Evolutionary conservation across 2,888 invertebrate species (phyloP), one percentile per base, ranked within the genome.

Genomic region (Mellilla xanthometata): DNA sequence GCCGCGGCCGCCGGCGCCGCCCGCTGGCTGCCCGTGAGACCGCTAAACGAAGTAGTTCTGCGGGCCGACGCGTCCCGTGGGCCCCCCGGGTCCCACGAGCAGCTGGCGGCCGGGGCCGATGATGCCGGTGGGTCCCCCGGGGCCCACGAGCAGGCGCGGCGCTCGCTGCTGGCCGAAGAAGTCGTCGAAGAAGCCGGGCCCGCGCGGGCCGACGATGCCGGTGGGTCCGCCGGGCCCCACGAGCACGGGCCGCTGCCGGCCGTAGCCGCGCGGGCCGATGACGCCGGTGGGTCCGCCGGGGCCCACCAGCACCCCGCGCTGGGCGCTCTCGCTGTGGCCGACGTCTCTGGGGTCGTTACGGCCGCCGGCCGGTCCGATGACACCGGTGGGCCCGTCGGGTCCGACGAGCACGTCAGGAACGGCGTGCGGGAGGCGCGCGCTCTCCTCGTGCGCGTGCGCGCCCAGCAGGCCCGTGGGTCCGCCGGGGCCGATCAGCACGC

Each of bases 151-250:
- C 28, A 90, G 24, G 3, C 68, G 67, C 24, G 58, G 55, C 8
- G 68, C 52, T 74, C 59, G 78, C 75, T 53, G 63, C 8, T 67
- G 58, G 28, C 56, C 46, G 27, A 56, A 81, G 67, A 64, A 63
- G 4, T 49, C 43, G 19, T 56, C 47, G 29, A 39, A 56, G 38
- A 40, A 53, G 7, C 48, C 52, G 11, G 43, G 50, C 43, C 44
- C 47, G 28, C 56, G 49, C 8, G 57, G 58, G 12, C 69, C 74
- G 30, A 74, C 71, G 13, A 68, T 56, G 1, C 76, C 81, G 0
- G 74, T 75, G 0, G 82, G 80, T 19, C 83, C 82, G 0, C 83
- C 87, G 0, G 91, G 89, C 1, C 90, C 91, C 1, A 87, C 60
- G 8, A 92, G 63, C 7, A 91, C 44, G 3, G 61, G 63, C 22